These are phyloP conservation scores for Bubo bubo DNA, from an alignment of 2,113 vertebrate species.

Conservation along the genomic window DNA sequence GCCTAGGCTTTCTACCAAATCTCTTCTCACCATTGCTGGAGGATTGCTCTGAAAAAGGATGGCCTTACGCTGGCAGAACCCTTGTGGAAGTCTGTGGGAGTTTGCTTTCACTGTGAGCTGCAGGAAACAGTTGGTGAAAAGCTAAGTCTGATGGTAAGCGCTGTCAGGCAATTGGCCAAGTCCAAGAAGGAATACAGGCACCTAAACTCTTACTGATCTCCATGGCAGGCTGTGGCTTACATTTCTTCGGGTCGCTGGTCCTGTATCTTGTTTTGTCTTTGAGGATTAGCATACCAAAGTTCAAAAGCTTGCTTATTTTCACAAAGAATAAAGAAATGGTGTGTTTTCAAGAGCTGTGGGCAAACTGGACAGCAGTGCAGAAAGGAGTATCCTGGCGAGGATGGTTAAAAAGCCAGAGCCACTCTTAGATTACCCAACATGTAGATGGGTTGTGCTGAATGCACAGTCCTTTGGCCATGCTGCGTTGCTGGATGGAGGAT, in stretches of 20 bases:
- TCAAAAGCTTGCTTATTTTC: neutral
- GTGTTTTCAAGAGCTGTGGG: neutral
- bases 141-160: neutral
- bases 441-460: neutral
- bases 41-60: constrained; percentile 8
- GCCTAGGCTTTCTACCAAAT: neutral
- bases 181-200: neutral
- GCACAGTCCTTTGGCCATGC: neutral
- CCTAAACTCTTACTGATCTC: neutral
- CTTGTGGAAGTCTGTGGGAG: constrained; percentile 26
- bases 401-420: neutral
- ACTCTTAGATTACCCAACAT: neutral
- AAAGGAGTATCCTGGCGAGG: neutral
- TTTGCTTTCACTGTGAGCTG: constrained; percentile 42
- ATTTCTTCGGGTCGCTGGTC: neutral
- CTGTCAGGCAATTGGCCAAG: constrained; percentile 33
- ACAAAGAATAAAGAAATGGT: neutral
- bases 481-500: accelerated
- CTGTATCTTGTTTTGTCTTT: neutral
- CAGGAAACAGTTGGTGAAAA: constrained; percentile 51
- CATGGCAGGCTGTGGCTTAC: neutral
- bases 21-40: neutral
- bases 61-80: neutral
- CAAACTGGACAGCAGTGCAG: neutral
- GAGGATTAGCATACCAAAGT: neutral